These are phyloP conservation scores for Drosophila persimilis DNA, from an alignment of 1,140 invertebrate genomes.

Conservation along the genomic window DNA sequence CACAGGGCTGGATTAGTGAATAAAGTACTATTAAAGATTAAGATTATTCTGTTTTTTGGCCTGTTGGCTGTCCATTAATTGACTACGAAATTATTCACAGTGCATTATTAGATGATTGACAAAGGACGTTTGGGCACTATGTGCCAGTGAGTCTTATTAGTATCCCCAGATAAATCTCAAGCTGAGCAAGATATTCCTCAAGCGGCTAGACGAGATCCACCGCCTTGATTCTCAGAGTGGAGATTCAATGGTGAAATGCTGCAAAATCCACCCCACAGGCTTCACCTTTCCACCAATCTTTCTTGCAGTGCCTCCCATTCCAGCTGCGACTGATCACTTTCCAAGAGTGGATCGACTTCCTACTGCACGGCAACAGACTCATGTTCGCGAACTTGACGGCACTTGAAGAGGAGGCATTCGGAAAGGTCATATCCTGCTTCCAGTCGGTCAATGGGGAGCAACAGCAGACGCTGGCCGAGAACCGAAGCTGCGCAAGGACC, in stretches of 20 bases:
- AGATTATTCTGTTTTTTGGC: too few species aligned
- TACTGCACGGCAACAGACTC: conserved; percentile 56
- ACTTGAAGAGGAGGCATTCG: conserved; percentile 59
- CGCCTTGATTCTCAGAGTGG: conserved; percentile 11
- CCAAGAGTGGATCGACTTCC: conserved; percentile 74
- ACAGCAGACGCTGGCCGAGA: conserved; percentile 41
- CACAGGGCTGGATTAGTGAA: too few species aligned
- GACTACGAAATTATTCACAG: too few species aligned
- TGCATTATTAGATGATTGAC: too few species aligned
- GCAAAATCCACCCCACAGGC: not conserved
- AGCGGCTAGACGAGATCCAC: conserved; percentile 65
- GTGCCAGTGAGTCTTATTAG: too few species aligned
- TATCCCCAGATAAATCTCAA: conserved; percentile 43
- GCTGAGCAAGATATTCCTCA: conserved; percentile 59
- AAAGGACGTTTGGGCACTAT: too few species aligned
- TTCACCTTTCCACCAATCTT: not conserved
- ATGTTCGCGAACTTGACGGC: conserved; percentile 57
- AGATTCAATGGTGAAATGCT: conserved; percentile 43
- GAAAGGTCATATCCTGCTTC: conserved; percentile 41
- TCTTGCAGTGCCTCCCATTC: conserved; percentile 16
- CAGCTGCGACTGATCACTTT: conserved; percentile 52
- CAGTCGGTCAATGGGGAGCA: conserved; percentile 52
- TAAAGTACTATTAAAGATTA: too few species aligned
- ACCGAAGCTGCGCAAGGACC: conserved; percentile 60
- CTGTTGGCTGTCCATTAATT: too few species aligned